These are phyloP conservation scores for Polydrusus tereticollis DNA, from an alignment of 2,888 invertebrate genomes.

Conservation along the genomic window DNA sequence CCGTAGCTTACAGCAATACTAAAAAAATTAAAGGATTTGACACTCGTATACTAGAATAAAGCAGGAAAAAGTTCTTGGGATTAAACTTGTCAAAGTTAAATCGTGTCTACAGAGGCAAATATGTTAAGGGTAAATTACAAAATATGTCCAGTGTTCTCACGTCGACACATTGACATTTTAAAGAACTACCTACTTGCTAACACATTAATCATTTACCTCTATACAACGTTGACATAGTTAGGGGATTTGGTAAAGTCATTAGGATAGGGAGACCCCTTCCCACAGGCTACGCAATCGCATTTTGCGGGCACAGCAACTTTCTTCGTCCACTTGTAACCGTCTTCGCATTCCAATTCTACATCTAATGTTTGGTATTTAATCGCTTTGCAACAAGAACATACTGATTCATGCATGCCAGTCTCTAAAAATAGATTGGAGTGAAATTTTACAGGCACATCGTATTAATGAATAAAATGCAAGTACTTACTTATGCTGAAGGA, in stretches of 20 bases:
- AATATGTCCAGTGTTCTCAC: no score
- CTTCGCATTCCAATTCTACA: constrained; percentile 63
- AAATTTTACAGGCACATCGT: no score
- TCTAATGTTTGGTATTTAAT: constrained; percentile 56
- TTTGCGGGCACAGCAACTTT: constrained; percentile 63
- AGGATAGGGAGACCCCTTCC: constrained; percentile 36
- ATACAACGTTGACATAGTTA: not conserved
- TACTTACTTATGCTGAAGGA: constrained; percentile 74
- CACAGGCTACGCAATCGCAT: constrained; percentile 64
- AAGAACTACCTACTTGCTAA: no score
- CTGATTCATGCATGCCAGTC: constrained; percentile 70
- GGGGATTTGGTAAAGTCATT: constrained; percentile 19
- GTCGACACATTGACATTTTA: no score
- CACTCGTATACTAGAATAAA: no score
- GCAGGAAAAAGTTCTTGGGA: no score
- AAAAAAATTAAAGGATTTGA: not conserved
- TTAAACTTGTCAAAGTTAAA: no score
- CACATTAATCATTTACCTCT: not conserved
- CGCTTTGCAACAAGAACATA: constrained; percentile 72
- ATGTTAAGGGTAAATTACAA: no score
- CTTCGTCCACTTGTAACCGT: constrained; percentile 61
- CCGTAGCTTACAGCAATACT: not conserved
- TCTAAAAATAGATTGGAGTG: constrained; percentile 66
- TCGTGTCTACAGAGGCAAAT: no score
- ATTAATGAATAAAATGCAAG: not conserved